Percentiles rank a stretch among this genome's conserved stretches.
Evolutionary conservation across 2,113 vertebrate species (phyloP).

Genomic region (Climacteris rufus): DNA sequence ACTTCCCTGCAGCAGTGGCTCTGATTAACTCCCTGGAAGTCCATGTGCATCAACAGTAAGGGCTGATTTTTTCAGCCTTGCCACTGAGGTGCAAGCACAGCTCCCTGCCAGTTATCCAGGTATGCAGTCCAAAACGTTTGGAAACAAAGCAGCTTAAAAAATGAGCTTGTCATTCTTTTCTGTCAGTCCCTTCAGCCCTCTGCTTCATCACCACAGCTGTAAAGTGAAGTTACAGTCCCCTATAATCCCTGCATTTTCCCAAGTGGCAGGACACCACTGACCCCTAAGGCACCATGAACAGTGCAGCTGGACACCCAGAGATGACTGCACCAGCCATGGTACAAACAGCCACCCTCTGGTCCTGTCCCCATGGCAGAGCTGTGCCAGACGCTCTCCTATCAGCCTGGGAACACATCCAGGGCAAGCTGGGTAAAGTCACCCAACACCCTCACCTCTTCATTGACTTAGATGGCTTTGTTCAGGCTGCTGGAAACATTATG

Average conservation of each 20-base stretch:
- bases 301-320: neutral
- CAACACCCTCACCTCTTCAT: neutral
- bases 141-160: neutral
- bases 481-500: neutral
- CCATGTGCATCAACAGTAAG: neutral
- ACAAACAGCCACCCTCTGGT: neutral
- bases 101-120: neutral
- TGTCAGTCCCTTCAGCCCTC: neutral
- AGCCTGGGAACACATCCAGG: accelerated
- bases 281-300: neutral
- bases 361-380: neutral
- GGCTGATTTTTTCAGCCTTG: neutral
- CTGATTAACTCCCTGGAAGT: neutral
- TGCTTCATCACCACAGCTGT: neutral
- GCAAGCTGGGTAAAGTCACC: neutral
- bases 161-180: neutral
- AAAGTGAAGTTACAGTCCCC: neutral
- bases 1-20: neutral
- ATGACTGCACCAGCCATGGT: neutral
- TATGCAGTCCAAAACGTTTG: neutral
- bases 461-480: neutral
- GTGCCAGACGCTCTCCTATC: neutral
- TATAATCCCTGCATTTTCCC: neutral
- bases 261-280: neutral
- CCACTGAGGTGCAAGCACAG: neutral